Conservation (phyloP, 2,888 invertebrate genomes). For the Leptogaster cylindrica region DNA sequence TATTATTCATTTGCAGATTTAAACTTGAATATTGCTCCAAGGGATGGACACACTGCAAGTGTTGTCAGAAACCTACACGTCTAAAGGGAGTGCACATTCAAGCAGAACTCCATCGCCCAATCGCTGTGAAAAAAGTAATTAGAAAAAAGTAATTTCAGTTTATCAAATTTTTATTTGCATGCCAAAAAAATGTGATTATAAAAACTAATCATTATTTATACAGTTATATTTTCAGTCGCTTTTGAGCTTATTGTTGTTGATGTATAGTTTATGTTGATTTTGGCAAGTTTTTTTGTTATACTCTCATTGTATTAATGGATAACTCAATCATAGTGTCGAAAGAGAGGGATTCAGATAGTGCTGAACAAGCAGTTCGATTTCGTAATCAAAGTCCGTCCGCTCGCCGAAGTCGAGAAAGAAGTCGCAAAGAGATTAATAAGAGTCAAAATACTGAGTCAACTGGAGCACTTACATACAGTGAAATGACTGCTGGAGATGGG, state of each 20-base stretch:
- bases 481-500: conserved; percentile 49
- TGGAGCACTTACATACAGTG: conserved; percentile 57
- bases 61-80: conserved; percentile 34
- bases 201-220: no score
- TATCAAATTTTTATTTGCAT: neutral
- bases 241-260: neutral
- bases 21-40: conserved; percentile 1
- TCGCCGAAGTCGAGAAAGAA: conserved; percentile 60
- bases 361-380: conserved; percentile 53
- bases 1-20: no score
- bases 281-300: neutral
- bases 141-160: neutral
- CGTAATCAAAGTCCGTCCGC: conserved; percentile 62
- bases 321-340: conserved; percentile 57
- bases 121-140: conserved; percentile 48
- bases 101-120: conserved; percentile 47
- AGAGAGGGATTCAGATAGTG: conserved; percentile 54
- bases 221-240: neutral
- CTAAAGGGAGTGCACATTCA: conserved; percentile 40
- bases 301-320: neutral
- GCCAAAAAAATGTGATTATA: no score
- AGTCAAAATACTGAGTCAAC: conserved; percentile 55
- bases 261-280: conserved; percentile 2
- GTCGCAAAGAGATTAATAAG: conserved; percentile 55
- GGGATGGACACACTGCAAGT: conserved; percentile 50